Conservation (phyloP, 2,113 vertebrate genomes). For the human (Homo sapiens) region DNA sequence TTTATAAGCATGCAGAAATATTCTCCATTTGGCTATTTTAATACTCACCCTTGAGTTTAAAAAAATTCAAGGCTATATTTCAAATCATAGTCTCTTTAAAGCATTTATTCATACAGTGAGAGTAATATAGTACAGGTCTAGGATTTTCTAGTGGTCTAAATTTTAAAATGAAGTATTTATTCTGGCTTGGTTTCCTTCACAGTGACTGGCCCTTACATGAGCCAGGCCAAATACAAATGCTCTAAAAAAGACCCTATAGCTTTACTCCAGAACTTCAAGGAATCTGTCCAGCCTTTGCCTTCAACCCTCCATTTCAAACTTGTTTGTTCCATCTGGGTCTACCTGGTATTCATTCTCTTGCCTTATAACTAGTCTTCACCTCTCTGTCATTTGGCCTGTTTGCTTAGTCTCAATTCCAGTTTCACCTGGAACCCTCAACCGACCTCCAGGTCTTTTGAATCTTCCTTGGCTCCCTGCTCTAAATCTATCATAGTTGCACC, state of each 20-base stretch:
- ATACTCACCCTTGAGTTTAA: not conserved
- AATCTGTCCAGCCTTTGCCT: not conserved
- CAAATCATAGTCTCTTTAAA: not conserved
- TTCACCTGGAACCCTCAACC: not conserved
- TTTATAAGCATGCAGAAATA: not conserved
- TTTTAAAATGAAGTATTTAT: not conserved
- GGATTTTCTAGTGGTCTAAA: not conserved
- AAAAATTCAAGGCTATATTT: not conserved
- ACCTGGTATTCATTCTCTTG: not conserved
- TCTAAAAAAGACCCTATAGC: not conserved
- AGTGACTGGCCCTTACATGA: not conserved
- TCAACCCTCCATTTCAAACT: not conserved
- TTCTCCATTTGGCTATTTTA: not conserved
- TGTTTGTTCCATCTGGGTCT: not conserved
- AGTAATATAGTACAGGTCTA: not conserved
- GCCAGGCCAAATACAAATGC: not conserved
- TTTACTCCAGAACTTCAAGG: not conserved
- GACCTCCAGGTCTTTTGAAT: not conserved
- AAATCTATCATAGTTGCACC: not conserved
- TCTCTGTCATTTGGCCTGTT: not conserved
- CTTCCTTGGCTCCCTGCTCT: not conserved
- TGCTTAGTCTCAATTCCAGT: not conserved
- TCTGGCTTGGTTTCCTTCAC: not conserved
- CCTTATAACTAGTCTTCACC: not conserved
- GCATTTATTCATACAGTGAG: not conserved